Evolutionary conservation across 2,797 vertebrate genomes (phyloP).

Genomic region (Hydrolagus colliei): DNA sequence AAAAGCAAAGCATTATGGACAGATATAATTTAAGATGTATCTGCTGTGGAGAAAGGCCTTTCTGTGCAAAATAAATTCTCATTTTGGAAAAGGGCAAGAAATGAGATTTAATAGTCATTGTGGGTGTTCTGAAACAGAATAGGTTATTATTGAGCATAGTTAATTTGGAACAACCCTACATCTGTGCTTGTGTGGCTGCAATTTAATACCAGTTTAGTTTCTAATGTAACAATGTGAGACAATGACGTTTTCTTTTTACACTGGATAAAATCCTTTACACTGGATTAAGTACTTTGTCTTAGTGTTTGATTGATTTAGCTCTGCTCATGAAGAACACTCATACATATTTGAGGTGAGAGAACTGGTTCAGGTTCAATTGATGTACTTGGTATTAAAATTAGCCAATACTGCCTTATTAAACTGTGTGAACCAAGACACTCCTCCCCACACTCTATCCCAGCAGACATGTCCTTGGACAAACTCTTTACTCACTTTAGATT

Average conservation of each 20-base stretch:
- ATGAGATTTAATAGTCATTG: no score
- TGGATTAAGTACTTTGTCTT: conserved; percentile 13
- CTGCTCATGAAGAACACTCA: neutral
- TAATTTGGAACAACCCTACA: neutral
- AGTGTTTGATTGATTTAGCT: conserved; percentile 15
- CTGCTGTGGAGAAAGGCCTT: neutral
- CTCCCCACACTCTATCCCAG: no score
- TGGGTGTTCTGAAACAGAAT: conserved; percentile 14
- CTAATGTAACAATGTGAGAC: neutral
- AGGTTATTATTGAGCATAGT: conserved; percentile 15
- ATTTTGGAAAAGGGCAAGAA: neutral
- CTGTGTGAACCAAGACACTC: no score
- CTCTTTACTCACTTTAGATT: no score
- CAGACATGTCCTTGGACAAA: no score
- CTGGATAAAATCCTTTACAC: neutral
- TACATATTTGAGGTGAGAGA: neutral
- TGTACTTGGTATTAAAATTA: neutral
- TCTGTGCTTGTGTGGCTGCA: neutral
- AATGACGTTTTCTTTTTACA: neutral
- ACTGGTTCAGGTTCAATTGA: neutral
- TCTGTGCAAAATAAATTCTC: neutral
- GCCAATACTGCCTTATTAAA: neutral
- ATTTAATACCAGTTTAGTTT: conserved; percentile 5
- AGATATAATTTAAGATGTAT: neutral
- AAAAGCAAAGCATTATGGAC: neutral